Percentiles rank a stretch among this genome's conserved stretches.
Evolutionary conservation across 30 jellyfish, hydroid and myxozoan species (phyloP).

Genomic region (Mastigias papua): DNA sequence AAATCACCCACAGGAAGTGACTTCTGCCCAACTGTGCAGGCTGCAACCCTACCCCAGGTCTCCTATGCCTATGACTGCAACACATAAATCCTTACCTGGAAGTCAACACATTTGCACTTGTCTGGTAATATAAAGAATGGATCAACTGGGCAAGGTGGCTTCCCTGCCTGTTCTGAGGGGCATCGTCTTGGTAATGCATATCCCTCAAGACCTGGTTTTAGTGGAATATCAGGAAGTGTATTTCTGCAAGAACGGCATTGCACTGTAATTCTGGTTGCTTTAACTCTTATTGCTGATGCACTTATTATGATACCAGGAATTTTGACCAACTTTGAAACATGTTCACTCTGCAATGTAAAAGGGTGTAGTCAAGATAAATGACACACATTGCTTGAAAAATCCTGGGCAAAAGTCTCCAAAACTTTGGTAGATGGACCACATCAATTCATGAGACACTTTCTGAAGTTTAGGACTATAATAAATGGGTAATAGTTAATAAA

Average conservation of each 20-base stretch:
- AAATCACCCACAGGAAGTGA: too few relatives aligned
- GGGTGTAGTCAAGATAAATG: neutral
- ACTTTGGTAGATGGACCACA: too few relatives aligned
- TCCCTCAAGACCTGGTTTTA: slow-evolving; percentile 98
- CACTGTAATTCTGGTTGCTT: slow-evolving; percentile 91
- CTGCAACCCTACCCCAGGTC: too few relatives aligned
- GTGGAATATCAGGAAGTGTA: slow-evolving; percentile 88
- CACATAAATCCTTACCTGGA: slow-evolving; percentile 77
- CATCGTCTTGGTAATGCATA: slow-evolving; percentile 97
- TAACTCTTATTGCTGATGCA: slow-evolving; percentile 98
- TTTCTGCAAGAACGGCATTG: slow-evolving; percentile 98
- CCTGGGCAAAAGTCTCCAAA: too few relatives aligned
- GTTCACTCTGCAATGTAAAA: slow-evolving; percentile 77
- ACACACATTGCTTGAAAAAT: too few relatives aligned
- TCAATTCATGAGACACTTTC: too few relatives aligned
- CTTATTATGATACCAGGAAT: slow-evolving; percentile 98
- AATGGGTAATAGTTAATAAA: too few relatives aligned
- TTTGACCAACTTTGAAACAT: slow-evolving; percentile 93
- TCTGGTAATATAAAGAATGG: slow-evolving; percentile 99
- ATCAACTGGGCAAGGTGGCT: slow-evolving; percentile 99
- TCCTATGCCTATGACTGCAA: too few relatives aligned
- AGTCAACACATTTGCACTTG: slow-evolving; percentile 99
- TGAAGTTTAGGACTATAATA: too few relatives aligned
- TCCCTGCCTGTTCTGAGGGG: slow-evolving; percentile 96
- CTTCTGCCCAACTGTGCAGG: too few relatives aligned